These are phyloP conservation scores for Heliconius ethilla DNA, from an alignment of 2,888 invertebrate species.

Conservation along the genomic window DNA sequence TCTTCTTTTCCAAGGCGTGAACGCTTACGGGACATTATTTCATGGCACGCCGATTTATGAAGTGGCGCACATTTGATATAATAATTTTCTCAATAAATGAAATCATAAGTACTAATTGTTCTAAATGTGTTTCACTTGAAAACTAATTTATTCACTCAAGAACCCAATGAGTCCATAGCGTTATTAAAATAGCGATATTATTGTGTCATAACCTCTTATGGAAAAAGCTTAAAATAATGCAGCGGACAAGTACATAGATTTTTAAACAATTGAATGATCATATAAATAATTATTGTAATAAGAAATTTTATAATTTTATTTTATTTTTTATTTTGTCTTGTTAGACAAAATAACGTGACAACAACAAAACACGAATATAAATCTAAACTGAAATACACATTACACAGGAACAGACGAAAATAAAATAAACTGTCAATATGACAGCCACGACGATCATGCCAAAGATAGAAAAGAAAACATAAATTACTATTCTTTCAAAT, in stretches of 20 bases:
- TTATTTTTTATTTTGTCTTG: conserved; percentile 3
- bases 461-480: background rate
- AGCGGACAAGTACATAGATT: background rate
- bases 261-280: background rate
- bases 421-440: conserved; percentile 28
- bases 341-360: conserved; percentile 29
- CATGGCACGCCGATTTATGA: conserved; percentile 55
- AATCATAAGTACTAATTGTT: conserved; percentile 1
- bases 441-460: background rate
- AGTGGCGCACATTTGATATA: conserved; percentile 15
- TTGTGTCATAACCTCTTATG: conserved; percentile 19
- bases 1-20: conserved; percentile 59
- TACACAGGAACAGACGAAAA: conserved; percentile 15
- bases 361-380: conserved; percentile 36
- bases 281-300: background rate
- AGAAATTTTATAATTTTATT: background rate
- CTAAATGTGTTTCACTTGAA: background rate
- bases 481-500: background rate
- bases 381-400: conserved; percentile 17
- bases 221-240: background rate
- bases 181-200: background rate
- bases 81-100: background rate
- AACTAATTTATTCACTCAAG: background rate
- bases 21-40: conserved; percentile 77
- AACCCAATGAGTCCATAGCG: background rate